A percentile compares a stretch with the other conserved stretches of the same genome.
phyloP scores from a whole-genome alignment of 2,797 vertebrate species.

The Diglossa cyanea region DNA sequence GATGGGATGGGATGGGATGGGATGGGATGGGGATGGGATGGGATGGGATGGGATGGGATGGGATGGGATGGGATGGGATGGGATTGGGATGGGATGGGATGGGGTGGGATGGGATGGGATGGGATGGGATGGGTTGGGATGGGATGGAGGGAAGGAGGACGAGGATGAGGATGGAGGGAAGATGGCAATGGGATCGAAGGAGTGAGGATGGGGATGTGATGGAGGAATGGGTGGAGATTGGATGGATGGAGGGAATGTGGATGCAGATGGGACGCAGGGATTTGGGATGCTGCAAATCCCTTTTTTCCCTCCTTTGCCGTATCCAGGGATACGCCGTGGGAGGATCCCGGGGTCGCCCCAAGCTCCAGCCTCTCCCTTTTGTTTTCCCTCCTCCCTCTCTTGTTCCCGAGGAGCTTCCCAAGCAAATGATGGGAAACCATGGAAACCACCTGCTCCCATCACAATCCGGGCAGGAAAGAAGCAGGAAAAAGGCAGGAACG shows the following conservation, averaged over 20 bases:
- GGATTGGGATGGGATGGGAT: no score
- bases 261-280: background rate
- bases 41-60: no score
- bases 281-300: background rate
- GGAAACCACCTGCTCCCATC: background rate
- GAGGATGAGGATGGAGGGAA: no score
- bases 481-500: background rate
- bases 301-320: background rate
- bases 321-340: background rate
- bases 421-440: background rate
- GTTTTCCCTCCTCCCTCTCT: background rate
- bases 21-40: background rate
- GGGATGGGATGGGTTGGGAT: background rate
- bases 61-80: no score
- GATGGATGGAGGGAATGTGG: background rate
- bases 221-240: background rate
- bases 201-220: background rate
- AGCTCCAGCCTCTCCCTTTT: background rate
- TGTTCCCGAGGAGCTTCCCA: background rate
- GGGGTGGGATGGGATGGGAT: background rate
- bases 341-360: background rate
- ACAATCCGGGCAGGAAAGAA: background rate
- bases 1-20: no score
- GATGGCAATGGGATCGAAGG: no score
- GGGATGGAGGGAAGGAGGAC: no score